Conservation (phyloP, 2,888 invertebrate genomes). For the Baronia brevicornis region DNA sequence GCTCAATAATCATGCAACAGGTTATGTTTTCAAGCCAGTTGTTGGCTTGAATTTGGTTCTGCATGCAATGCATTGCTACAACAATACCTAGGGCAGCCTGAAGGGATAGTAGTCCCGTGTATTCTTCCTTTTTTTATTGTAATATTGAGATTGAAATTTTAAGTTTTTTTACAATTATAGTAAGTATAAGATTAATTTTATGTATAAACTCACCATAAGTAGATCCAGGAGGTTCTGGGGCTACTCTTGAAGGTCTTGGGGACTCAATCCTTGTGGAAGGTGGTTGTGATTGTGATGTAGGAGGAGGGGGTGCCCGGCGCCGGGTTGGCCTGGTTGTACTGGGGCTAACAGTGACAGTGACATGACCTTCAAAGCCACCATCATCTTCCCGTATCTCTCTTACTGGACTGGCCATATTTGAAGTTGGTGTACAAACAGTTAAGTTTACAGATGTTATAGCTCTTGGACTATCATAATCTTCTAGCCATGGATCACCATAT, state of each 20-base stretch:
- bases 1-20: no score
- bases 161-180: no score
- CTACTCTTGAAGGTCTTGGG: conserved; percentile 45
- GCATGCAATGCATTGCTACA: no score
- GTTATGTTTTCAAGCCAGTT: no score
- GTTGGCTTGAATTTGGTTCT: no score
- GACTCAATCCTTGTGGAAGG: conserved; percentile 46
- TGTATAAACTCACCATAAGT: conserved; percentile 29
- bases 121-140: no score
- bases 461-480: conserved; percentile 74
- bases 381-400: conserved; percentile 79
- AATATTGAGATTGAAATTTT: no score
- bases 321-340: conserved; percentile 68
- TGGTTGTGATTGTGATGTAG: conserved; percentile 41
- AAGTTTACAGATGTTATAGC: conserved; percentile 90
- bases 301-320: conserved; percentile 54
- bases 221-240: conserved; percentile 55
- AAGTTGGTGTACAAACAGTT: conserved; percentile 86
- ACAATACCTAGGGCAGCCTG: no score
- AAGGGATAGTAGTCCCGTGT: no score
- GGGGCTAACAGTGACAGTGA: conserved; percentile 88
- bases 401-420: conserved; percentile 80
- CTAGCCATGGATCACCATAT: conserved; percentile 62
- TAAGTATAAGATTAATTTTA: not conserved
- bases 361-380: conserved; percentile 84